Base-by-base conservation (phyloP, 2,797 vertebrate genomes). In the Pterois miles region DNA sequence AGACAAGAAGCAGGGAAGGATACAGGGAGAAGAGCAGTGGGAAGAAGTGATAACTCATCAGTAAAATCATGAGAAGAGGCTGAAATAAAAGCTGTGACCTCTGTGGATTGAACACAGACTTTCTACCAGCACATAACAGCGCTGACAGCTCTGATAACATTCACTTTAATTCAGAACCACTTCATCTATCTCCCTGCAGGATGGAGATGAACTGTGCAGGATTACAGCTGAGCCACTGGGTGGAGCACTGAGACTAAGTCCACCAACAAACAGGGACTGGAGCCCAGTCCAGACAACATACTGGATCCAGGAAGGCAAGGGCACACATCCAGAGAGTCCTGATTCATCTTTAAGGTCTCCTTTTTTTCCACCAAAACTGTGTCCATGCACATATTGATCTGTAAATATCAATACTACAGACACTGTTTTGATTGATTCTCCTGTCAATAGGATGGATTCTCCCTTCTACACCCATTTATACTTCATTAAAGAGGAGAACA, bases 151-250 rank as follows among this genome's bases (percentile, higher is more conserved):
- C 14, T 46, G 59, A 60, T 64, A 62, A 13, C 2, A 0, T 12
- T 16, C 6, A 16, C 29, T 74, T 63, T 67, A 36, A 63, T 71
- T 64, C 2, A 48, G 3, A 59, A 66, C 43, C 25, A 31, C 5
- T 10, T 25, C 18, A 14, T 4, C 11, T 16, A 4, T 16, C 22
- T 77, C 8, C 11, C 9, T 63, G 34, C 20, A 4, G 63, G n/a
- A 12, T 7, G 38, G 48, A 56, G 33, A 74, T 48, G 13, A 38
- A 53, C 2, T 34, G 62, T 83, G 86, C 66, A 87, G 3, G 8
- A 10, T 69, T 71, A 74, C 68, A 80, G 57, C 53, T 62, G 40
- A 20, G 56, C 90, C 91, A 91, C 90, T 71, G 25, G 85, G 84
- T 85, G 91, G 88, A 80, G 87, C 86, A 86, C 63, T 54, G 43